A percentile compares a stretch with the other conserved stretches of the same genome.
phyloP scores from a whole-genome alignment of 2,113 vertebrate genomes.

The Ranitomeya imitator region DNA sequence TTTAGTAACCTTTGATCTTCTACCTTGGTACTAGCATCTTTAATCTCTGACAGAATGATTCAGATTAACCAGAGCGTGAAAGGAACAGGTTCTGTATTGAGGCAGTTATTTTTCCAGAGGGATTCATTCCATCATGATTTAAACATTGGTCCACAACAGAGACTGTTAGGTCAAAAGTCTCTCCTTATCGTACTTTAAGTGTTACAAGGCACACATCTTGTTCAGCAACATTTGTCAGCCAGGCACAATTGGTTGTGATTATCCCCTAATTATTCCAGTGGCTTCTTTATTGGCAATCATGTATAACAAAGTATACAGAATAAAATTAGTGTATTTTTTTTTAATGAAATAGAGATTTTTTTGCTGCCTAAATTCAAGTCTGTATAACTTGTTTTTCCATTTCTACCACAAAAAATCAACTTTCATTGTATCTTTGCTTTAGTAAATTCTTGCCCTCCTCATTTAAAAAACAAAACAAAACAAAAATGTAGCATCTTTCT shows the following conservation, averaged over 20 bases:
- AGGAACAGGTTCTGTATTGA: constrained; percentile 33
- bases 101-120: constrained; percentile 29
- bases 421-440: too few relatives aligned
- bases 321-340: neutral
- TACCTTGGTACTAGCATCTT: constrained; percentile 44
- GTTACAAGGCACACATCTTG: neutral
- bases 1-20: constrained; percentile 41
- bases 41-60: constrained; percentile 47
- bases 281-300: neutral
- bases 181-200: neutral
- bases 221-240: neutral
- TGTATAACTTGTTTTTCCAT: neutral
- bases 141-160: constrained; percentile 29
- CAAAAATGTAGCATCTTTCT: too few relatives aligned
- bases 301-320: neutral
- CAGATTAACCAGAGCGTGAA: constrained; percentile 37
- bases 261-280: neutral
- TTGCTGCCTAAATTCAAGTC: neutral
- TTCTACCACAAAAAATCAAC: too few relatives aligned
- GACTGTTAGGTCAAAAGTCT: constrained; percentile 33
- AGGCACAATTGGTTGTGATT: neutral
- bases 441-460: too few relatives aligned
- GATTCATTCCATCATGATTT: constrained; percentile 46
- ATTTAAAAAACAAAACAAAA: too few relatives aligned
- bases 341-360: neutral